These are phyloP conservation scores for Marronus borbonicus DNA, from an alignment of 2,888 invertebrate genomes.

Conservation along the genomic window DNA sequence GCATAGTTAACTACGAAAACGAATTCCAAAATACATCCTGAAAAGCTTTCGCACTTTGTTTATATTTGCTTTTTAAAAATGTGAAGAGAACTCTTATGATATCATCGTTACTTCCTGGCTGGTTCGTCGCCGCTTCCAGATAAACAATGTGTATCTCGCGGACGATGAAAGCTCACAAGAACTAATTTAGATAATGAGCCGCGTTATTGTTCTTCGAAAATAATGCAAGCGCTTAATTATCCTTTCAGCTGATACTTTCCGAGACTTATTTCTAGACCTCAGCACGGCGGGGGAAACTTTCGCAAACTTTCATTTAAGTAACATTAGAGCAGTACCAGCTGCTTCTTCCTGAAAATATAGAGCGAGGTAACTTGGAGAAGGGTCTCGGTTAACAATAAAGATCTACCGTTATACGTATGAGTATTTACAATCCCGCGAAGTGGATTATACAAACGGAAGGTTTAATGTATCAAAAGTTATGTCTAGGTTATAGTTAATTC, in stretches of 20 bases:
- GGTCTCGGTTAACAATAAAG: neutral
- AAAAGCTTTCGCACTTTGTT: neutral
- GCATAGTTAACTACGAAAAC: neutral
- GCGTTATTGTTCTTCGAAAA: conserved; percentile 29
- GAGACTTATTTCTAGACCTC: conserved; percentile 11
- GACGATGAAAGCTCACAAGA: neutral
- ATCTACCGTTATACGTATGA: neutral
- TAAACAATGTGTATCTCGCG: neutral
- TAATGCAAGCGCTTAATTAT: conserved; percentile 37
- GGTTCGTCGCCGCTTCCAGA: neutral
- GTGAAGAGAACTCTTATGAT: neutral
- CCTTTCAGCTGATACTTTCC: conserved; percentile 16
- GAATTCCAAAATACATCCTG: neutral
- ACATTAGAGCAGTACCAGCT: conserved; percentile 4
- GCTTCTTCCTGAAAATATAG: neutral
- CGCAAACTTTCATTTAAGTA: conserved; percentile 1
- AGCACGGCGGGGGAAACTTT: neutral
- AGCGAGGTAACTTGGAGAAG: neutral
- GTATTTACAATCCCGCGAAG: neutral
- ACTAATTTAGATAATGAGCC: conserved; percentile 17
- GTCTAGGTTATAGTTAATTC: too few species aligned
- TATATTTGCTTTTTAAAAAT: conserved; percentile 17
- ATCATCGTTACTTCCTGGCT: neutral
- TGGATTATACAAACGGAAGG: too few species aligned
- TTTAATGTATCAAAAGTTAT: too few species aligned